Base-by-base conservation (phyloP, 2,888 invertebrate genomes). In the Tribolium freemani region DNA sequence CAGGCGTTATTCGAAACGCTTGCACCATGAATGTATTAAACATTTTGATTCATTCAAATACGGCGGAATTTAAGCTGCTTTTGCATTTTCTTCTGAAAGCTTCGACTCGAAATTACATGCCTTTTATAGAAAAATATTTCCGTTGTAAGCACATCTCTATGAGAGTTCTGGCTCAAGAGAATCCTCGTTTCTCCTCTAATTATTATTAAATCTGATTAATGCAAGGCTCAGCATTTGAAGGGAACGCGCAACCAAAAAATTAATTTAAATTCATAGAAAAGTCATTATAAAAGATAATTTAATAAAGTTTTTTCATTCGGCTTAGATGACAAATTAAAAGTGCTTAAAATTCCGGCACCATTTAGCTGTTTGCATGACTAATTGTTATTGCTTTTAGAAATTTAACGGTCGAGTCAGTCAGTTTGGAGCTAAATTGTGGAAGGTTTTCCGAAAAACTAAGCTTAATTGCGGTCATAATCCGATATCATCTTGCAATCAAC, bases 401-500 rank as follows among this genome's bases (percentile, higher is more conserved):
- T 54, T 21, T 66, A 66, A 44, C 16, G 45, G 44, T 16, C 9
- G 5, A 46, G 16, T 58, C 58, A 31, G 30, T 57, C 57, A 44
- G 26, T 57, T 48, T 46, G 46, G 26, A 60, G 46, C 20, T 60
- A 11, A 60, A 57, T 44, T 60, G 46, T 51, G 53, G 53, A 64
- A 51, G 44, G 31, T 60, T 64, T 26, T 44, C 26, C 10, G 44
- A 64, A 64, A 64, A 64, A 64, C 16, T 54, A 44, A 54, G 45
- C 64, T 51, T 63, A 63, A 63, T 64, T 64, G 64, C 64, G 64
- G 64, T 64, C 64, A 64, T 64, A 53, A 54, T 64, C 53, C 64
- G 64, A 64, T 64, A 64, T 64, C 64, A 64, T 64, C 64, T 64
- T 54, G 64, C 45, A 64, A 64, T 64, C 64, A 64, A 64, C 64